Evolutionary conservation across 2,888 invertebrate species (phyloP).

Genomic region (Nomada fabriciana): DNA sequence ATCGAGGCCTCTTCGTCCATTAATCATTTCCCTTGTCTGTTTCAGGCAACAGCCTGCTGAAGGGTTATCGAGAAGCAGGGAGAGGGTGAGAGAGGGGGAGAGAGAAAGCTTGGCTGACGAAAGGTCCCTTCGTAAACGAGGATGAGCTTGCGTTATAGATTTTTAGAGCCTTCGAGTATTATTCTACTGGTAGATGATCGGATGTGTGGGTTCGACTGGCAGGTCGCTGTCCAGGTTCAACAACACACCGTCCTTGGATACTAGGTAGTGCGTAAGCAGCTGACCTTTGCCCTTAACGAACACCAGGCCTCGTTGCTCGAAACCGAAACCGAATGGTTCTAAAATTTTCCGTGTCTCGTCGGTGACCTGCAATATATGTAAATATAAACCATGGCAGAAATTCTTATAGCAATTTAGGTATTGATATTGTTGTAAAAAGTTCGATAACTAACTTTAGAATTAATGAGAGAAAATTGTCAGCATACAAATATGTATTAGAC

Average conservation of each 20-base stretch:
- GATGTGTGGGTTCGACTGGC: conserved; percentile 81
- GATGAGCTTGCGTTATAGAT: conserved; percentile 46
- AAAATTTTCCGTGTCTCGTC: conserved; percentile 97
- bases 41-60: conserved; percentile 19
- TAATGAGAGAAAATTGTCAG: neutral
- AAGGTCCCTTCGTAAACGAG: conserved; percentile 24
- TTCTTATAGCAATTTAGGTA: neutral
- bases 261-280: conserved; percentile 96
- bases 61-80: conserved; percentile 22
- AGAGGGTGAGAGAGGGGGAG: conserved; percentile 1
- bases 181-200: conserved; percentile 82
- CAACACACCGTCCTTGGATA: conserved; percentile 84
- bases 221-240: conserved; percentile 82
- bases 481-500: neutral
- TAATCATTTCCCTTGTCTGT: neutral
- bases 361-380: conserved; percentile 89
- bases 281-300: conserved; percentile 99
- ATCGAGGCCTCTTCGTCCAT: neutral
- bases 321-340: conserved; percentile 94
- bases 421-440: neutral
- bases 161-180: conserved; percentile 64
- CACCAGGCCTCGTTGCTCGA: conserved; percentile 97
- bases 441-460: too few relatives aligned
- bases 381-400: conserved; percentile 12
- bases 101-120: conserved; percentile 21